Conservation (phyloP, 2,797 vertebrate genomes). For the Peromyscus melanophrys region DNA sequence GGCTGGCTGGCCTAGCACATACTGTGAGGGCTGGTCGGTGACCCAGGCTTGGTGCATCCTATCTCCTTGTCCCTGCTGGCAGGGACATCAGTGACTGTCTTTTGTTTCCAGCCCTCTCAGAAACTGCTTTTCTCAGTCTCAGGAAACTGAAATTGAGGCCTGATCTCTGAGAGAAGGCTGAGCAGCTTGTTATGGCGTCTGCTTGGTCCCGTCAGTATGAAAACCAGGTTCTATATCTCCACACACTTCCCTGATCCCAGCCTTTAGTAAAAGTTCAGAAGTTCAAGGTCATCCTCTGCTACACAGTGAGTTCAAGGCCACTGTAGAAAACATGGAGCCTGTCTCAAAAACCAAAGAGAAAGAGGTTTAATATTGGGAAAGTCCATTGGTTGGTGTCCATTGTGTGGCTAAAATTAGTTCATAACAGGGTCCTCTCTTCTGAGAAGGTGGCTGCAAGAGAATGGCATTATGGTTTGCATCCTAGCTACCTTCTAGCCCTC, state of each 20-base stretch:
- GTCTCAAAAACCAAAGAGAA: slow-evolving; percentile 16
- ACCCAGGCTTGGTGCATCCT: no score
- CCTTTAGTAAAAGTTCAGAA: background rate
- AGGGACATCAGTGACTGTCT: no score
- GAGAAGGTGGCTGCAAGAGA: background rate
- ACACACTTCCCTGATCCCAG: background rate
- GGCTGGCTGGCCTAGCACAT: no score
- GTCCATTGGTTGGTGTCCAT: background rate
- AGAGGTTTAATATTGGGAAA: background rate
- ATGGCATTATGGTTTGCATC: background rate
- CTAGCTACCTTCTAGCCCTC: background rate
- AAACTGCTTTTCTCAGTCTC: no score
- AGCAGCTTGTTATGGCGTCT: no score
- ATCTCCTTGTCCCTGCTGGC: no score
- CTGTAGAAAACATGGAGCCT: background rate
- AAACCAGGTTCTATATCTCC: background rate
- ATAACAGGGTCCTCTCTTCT: background rate
- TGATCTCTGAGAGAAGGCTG: no score
- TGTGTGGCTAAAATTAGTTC: slow-evolving; percentile 26
- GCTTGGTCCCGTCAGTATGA: background rate
- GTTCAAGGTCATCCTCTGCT: background rate
- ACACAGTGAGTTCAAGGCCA: background rate
- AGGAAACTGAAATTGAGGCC: no score
- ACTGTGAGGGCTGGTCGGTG: no score
- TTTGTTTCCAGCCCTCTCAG: no score